Evolutionary conservation across 2,888 invertebrate species (phyloP).

Genomic region (Tuta absoluta): DNA sequence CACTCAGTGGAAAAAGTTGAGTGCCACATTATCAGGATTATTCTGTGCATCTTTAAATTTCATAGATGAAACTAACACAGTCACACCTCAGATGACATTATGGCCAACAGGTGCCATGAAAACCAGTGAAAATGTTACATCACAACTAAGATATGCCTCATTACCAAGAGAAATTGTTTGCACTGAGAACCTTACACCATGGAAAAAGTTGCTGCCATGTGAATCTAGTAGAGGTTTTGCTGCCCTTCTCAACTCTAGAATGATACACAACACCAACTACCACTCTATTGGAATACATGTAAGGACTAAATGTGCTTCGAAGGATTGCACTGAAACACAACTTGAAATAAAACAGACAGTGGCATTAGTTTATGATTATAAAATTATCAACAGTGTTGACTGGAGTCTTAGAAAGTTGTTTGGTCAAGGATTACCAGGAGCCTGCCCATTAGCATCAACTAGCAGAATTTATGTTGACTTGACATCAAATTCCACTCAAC

Average conservation of each 20-base stretch:
- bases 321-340: conserved; percentile 81
- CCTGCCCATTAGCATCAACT: conserved; percentile 89
- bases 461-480: conserved; percentile 92
- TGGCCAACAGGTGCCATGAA: conserved; percentile 86
- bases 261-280: conserved; percentile 95
- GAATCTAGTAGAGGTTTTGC: conserved; percentile 93
- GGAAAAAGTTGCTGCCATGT: conserved; percentile 98
- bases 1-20: conserved; percentile 92
- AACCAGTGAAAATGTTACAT: conserved; percentile 72
- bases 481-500: conserved; percentile 82
- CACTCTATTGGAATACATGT: conserved; percentile 94
- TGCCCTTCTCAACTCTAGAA: conserved; percentile 92
- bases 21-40: conserved; percentile 95
- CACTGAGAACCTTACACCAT: conserved; percentile 99
- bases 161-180: conserved; percentile 98
- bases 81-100: conserved; percentile 91
- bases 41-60: conserved; percentile 98
- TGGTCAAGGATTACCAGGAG: conserved; percentile 90
- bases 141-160: conserved; percentile 89
- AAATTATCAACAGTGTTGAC: conserved; percentile 84
- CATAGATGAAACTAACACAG: conserved; percentile 91
- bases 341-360: conserved; percentile 93
- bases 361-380: conserved; percentile 92
- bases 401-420: conserved; percentile 94
- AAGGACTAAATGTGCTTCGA: conserved; percentile 87